Conservation (phyloP, 1,140 invertebrate species). For the Sogatella furcifera region DNA sequence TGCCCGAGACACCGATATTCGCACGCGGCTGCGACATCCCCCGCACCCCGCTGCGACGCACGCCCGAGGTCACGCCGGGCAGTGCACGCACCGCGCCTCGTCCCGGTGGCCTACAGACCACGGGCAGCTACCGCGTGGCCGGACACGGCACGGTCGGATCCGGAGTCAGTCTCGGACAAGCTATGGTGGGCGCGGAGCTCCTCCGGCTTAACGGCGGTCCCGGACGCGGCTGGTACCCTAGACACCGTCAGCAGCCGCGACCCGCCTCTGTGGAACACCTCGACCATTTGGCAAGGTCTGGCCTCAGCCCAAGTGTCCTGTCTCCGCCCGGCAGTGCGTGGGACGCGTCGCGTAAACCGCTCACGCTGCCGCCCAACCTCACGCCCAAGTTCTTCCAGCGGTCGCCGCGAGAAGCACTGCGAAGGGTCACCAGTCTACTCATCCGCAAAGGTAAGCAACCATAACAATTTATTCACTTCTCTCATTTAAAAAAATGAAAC, state of each 20-base stretch:
- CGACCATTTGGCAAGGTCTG: conserved; percentile 45
- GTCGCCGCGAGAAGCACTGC: conserved; percentile 68
- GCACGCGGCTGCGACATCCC: conserved; percentile 45
- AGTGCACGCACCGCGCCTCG: conserved; percentile 5
- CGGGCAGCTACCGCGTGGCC: conserved; percentile 8
- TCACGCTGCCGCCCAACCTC: conserved; percentile 71
- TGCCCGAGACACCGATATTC: conserved; percentile 74
- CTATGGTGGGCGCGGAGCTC: conserved; percentile 60
- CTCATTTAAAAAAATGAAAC: too few relatives aligned
- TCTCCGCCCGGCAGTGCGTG: conserved; percentile 36
- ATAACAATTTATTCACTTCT: background rate
- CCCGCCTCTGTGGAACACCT: conserved; percentile 75
- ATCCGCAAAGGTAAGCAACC: conserved; percentile 62
- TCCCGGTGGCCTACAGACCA: conserved; percentile 9
- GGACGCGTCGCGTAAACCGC: conserved; percentile 52
- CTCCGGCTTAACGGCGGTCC: conserved; percentile 63
- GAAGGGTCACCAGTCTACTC: conserved; percentile 74
- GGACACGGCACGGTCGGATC: conserved; percentile 14
- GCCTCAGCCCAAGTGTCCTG: conserved; percentile 33
- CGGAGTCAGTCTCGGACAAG: conserved; percentile 34
- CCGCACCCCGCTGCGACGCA: conserved; percentile 24
- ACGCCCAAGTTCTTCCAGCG: conserved; percentile 77
- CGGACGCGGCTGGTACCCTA: conserved; percentile 72
- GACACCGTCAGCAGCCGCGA: conserved; percentile 49
- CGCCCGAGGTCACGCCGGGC: conserved; percentile 21